A percentile compares a stretch with the other conserved stretches of the same genome.
phyloP scores from a whole-genome alignment of 2,888 invertebrate genomes.

The Helleia helle region DNA sequence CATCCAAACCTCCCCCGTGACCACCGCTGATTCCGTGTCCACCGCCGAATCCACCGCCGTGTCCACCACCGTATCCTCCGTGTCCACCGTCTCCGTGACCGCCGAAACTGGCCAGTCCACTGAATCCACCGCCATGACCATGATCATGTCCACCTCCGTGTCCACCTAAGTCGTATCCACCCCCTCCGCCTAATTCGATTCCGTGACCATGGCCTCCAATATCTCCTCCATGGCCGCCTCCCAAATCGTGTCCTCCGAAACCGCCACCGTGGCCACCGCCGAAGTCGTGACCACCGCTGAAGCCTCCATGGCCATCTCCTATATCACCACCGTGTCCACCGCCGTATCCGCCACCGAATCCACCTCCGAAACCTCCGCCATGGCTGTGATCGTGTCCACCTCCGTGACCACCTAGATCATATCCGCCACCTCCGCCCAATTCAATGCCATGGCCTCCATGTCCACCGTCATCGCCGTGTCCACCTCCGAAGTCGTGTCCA shows the following conservation, averaged over 20 bases:
- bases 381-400: too few relatives aligned
- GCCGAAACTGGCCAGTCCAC: conserved; percentile 19
- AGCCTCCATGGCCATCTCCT: conserved; percentile 18
- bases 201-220: conserved; percentile 26
- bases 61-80: conserved; percentile 21
- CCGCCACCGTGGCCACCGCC: conserved; percentile 22
- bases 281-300: conserved; percentile 15
- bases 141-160: conserved; percentile 17
- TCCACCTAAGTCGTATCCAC: conserved; percentile 24
- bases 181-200: conserved; percentile 26
- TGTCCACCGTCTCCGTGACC: conserved; percentile 21
- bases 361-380: conserved; percentile 11
- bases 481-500: conserved; percentile 27
- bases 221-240: conserved; percentile 26
- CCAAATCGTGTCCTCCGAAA: conserved; percentile 26
- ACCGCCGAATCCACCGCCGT: conserved; percentile 20
- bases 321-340: conserved; percentile 21
- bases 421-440: conserved; percentile 22
- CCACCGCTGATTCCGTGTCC: conserved; percentile 20
- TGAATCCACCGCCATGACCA: conserved; percentile 27
- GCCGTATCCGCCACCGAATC: conserved; percentile 18
- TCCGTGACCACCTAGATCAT: conserved; percentile 15
- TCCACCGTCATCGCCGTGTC: conserved; percentile 23
- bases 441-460: conserved; percentile 19
- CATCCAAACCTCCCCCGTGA: conserved; percentile 19